Evolutionary conservation across 2,113 vertebrate genomes (phyloP).

Genomic region (Pollimyrus isidori): DNA sequence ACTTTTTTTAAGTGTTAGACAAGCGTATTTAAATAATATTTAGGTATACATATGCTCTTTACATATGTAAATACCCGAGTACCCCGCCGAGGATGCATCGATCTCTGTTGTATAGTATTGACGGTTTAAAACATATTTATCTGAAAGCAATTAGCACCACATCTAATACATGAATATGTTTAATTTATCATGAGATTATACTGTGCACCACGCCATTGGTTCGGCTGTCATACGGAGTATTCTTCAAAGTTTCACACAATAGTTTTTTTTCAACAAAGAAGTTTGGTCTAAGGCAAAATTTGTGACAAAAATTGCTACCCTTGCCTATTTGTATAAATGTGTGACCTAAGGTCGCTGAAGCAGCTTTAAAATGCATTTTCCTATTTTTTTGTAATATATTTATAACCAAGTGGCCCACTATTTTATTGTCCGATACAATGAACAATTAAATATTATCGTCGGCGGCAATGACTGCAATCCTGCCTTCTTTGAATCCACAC

Average conservation of each 20-base stretch:
- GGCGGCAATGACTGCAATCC: background rate
- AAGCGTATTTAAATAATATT: background rate
- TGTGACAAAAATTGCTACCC: background rate
- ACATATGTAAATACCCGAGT: background rate
- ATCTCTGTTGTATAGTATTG: background rate
- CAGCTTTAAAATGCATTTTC: background rate
- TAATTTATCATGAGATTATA: background rate
- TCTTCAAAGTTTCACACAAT: background rate
- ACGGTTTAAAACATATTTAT: background rate
- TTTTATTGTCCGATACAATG: background rate
- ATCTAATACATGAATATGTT: background rate
- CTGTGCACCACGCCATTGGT: background rate
- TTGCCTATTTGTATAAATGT: background rate
- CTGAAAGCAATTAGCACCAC: background rate
- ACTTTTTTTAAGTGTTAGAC: background rate
- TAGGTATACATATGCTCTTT: background rate
- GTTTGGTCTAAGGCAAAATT: background rate
- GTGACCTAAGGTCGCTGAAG: background rate
- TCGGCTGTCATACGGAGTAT: background rate
- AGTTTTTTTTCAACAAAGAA: background rate
- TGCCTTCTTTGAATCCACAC: background rate
- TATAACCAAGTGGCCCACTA: background rate
- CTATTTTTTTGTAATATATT: background rate
- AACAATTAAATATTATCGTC: background rate
- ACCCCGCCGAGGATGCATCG: background rate